phyloP scores from a whole-genome alignment of 2,113 vertebrate genomes.

The Zonotrichia leucophrys region DNA sequence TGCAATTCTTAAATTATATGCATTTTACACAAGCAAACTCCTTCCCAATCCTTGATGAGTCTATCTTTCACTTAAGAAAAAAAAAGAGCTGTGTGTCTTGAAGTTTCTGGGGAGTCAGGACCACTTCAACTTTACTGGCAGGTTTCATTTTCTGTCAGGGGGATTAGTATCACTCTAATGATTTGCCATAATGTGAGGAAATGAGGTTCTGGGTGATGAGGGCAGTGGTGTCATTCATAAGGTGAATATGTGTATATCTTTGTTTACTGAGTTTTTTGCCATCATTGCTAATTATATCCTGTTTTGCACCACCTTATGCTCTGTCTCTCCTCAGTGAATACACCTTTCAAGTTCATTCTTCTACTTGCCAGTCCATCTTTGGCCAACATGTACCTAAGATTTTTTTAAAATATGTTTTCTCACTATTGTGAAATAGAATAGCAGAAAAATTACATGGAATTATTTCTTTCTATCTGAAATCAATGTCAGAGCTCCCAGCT shows the following conservation, averaged over 20 bases:
- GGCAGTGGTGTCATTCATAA: background rate
- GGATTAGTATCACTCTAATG: background rate
- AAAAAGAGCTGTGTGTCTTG: background rate
- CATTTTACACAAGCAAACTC: background rate
- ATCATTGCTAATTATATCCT: background rate
- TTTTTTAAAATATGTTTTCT: background rate
- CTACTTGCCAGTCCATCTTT: background rate
- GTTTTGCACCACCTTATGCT: background rate
- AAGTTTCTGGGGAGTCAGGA: background rate
- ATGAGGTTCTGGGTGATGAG: background rate
- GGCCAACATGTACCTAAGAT: background rate
- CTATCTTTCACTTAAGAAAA: background rate
- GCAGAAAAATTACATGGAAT: background rate
- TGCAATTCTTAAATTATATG: background rate
- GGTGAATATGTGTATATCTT: background rate
- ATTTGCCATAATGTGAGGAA: background rate
- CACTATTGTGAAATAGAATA: background rate
- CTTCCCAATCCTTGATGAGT: background rate
- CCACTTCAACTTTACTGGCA: background rate
- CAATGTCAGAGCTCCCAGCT: background rate
- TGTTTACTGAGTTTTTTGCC: background rate
- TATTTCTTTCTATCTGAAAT: background rate
- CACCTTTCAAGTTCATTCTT: background rate
- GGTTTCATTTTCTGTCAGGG: background rate
- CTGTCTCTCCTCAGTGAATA: background rate